Percentiles rank a stretch among this genome's conserved stretches.
Conservation (phyloP, 2,113 vertebrate genomes). For the Micronisus gabar region DNA sequence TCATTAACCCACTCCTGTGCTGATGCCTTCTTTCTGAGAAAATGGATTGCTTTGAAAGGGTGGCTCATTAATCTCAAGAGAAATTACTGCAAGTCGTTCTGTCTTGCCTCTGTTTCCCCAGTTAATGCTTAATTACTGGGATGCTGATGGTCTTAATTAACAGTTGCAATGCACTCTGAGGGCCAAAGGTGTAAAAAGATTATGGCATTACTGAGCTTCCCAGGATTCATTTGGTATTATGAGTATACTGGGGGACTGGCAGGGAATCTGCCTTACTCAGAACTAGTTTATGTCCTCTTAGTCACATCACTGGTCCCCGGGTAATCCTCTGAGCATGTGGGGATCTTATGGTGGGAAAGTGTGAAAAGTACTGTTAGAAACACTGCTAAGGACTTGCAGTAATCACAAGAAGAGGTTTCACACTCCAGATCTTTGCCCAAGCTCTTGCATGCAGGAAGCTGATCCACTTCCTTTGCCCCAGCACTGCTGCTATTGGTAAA, state of each 20-base stretch:
- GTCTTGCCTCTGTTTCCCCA: background rate
- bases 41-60: background rate
- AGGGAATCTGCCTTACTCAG: background rate
- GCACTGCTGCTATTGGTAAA: background rate
- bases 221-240: background rate
- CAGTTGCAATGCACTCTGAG: background rate
- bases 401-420: background rate
- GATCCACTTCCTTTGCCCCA: background rate
- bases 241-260: background rate
- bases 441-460: background rate
- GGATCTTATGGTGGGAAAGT: background rate
- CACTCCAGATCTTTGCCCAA: background rate
- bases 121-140: background rate
- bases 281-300: background rate
- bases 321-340: background rate
- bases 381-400: background rate
- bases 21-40: background rate
- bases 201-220: background rate
- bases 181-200: background rate
- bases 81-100: background rate
- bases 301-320: background rate
- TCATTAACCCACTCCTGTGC: background rate
- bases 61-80: background rate
- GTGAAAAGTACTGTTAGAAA: background rate
- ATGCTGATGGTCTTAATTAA: background rate